Base-by-base conservation (phyloP, 2,888 invertebrate species). In the Mayetiola destructor region DNA sequence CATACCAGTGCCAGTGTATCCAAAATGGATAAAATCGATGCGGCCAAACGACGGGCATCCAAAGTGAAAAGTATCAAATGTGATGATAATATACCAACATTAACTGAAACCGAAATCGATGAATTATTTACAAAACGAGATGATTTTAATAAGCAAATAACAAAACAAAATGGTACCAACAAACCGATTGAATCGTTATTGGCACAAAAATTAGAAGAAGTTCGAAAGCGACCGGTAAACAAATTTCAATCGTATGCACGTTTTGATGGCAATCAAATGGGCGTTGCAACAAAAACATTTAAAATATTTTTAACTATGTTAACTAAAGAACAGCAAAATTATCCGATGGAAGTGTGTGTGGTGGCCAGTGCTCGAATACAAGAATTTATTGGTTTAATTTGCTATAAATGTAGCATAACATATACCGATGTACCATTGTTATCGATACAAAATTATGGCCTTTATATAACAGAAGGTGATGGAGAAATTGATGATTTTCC, bases 401-500 rank as follows among this genome's bases (percentile, higher is more conserved):
- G 93, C 73, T 91, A 89, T 68, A 87, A 89, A 75, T 85, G 65
- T 66, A 81, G 81, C 68, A 78, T 80, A 61, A 77, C 78, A 65
- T 79, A 80, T 67, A 80, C 81, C 5, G 80, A 82, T 60, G 73
- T 80, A 64, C 69, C 73, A 20, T 74, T 84, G 54, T 79, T 81
- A 64, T 78, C 81, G 36, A 78, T 82, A 18, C 75, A 77, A 57
- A 80, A 83, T 66, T 95, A 92, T 69, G 89, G 90, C 42, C 77
- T 96, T 57, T 91, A 88, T 68, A 91, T 96, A 69, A 93, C 91
- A 27, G 96, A 96, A 73, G 95, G 96, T 66, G 93, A 94, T 68
- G 96, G 95, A 1, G 94, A 94, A 73, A 87, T 92, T 2, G 93
- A 93, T 71, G 95, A 93, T 64, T 94, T 97, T 68, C 94, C 95